Percentiles rank a stretch among this genome's conserved stretches.
Conservation (phyloP, 2,888 invertebrate genomes). For the Microplitis manilae region DNA sequence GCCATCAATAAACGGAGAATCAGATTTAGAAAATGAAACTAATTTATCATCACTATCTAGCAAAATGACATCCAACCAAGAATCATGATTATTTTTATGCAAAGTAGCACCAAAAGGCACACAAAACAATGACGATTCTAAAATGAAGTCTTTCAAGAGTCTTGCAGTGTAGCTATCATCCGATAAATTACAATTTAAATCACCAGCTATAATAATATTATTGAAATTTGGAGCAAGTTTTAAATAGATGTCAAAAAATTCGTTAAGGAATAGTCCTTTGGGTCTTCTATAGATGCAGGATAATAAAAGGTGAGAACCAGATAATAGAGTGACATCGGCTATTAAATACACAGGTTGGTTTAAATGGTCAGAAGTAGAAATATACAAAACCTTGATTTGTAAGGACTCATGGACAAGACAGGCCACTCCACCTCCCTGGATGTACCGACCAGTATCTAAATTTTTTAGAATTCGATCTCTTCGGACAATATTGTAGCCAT, state of each 20-base stretch:
- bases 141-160: neutral
- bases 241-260: too few species aligned
- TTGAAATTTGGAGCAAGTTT: neutral
- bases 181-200: neutral
- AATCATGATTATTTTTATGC: neutral
- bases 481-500: neutral
- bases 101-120: neutral
- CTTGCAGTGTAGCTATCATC: neutral
- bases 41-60: neutral
- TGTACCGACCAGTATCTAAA: neutral
- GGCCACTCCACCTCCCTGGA: constrained; percentile 8
- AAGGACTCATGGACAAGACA: constrained; percentile 20
- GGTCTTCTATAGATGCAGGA: constrained; percentile 23
- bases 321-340: neutral
- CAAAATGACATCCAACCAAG: neutral
- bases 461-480: neutral
- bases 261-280: neutral
- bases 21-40: neutral
- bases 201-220: neutral
- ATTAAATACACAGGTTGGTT: constrained; percentile 17
- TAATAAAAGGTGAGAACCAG: neutral
- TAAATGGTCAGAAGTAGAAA: neutral
- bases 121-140: neutral
- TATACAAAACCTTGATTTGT: neutral
- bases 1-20: constrained; percentile 15